These are phyloP conservation scores for Catharus minimus DNA, from an alignment of 2,113 vertebrate genomes.

Conservation along the genomic window DNA sequence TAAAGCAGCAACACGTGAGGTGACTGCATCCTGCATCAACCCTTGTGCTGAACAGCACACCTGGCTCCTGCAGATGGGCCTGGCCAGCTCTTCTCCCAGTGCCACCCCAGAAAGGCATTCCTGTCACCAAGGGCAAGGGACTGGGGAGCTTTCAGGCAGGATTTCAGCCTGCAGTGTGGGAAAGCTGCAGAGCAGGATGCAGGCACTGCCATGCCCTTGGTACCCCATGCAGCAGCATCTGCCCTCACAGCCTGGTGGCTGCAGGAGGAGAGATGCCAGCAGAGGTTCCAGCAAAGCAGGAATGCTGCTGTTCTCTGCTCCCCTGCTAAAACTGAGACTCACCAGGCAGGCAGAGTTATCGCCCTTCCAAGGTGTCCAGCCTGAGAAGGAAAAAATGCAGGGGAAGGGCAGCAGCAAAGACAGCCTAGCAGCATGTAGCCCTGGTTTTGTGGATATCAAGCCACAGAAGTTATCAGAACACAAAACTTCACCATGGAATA, in stretches of 20 bases:
- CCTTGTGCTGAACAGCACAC: background rate
- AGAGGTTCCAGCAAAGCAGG: background rate
- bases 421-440: background rate
- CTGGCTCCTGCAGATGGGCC: background rate
- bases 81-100: rapidly evolving
- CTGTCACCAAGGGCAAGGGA: background rate
- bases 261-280: background rate
- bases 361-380: background rate
- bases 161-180: background rate
- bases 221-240: background rate
- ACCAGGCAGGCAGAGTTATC: background rate
- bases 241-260: background rate
- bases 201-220: background rate
- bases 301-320: background rate
- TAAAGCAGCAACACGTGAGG: background rate
- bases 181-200: background rate
- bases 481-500: background rate
- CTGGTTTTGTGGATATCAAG: background rate
- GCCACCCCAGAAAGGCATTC: background rate
- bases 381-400: background rate
- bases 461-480: background rate
- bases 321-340: background rate
- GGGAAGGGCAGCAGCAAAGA: background rate
- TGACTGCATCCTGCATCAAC: background rate
- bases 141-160: background rate